Percentiles rank a stretch among this genome's conserved stretches.
phyloP scores from a whole-genome alignment of 2,797 vertebrate species.

The Tadarida brasiliensis region DNA sequence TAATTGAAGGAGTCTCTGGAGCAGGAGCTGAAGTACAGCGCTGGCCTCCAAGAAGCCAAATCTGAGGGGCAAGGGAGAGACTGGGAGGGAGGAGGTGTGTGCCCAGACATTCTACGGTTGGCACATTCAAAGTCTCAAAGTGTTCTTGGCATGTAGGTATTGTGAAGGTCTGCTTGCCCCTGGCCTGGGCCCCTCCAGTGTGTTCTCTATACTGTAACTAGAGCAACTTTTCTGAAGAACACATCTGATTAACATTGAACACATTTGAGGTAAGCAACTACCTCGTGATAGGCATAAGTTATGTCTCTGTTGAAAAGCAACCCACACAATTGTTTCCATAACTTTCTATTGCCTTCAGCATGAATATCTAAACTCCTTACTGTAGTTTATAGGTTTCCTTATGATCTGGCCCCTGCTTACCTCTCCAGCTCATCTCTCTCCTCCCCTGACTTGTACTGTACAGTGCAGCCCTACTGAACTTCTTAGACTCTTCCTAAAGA shows the following conservation, averaged over 20 bases:
- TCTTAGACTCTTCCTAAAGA: not conserved
- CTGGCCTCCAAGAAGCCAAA: not conserved
- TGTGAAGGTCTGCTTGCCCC: not conserved
- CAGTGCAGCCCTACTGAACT: not conserved
- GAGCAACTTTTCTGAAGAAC: not conserved
- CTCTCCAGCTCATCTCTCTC: not conserved
- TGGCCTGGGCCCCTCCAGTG: too few species aligned
- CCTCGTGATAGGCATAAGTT: not conserved
- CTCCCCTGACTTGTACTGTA: not conserved
- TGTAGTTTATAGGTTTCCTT: not conserved
- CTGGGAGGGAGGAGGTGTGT: not conserved
- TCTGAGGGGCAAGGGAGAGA: not conserved
- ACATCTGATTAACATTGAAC: not conserved
- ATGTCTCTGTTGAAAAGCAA: not conserved
- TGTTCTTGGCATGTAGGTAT: not conserved
- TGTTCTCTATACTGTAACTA: not conserved
- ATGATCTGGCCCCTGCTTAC: not conserved
- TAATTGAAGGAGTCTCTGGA: not conserved
- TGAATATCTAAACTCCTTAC: not conserved
- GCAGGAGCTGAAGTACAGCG: not conserved
- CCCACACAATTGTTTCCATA: not conserved
- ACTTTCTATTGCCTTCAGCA: not conserved
- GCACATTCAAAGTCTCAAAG: not conserved
- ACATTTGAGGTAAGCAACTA: not conserved
- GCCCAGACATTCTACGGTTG: not conserved